phyloP scores from a whole-genome alignment of 2,888 invertebrate genomes.

The Apodemia mormo region DNA sequence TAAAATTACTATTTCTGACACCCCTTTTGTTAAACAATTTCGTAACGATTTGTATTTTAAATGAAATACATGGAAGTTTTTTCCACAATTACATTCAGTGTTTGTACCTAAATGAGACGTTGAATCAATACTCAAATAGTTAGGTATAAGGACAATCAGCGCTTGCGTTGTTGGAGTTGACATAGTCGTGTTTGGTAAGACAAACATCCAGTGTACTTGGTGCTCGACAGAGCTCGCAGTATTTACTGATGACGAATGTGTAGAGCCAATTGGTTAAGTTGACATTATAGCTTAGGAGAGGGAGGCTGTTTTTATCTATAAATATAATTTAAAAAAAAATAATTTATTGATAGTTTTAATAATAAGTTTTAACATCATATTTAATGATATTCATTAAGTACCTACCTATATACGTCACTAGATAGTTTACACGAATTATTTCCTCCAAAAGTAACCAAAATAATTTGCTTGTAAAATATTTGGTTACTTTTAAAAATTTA shows the following conservation, averaged over 20 bases:
- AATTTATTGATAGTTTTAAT: too few species aligned
- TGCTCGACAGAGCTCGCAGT: background rate
- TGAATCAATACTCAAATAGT: conserved; percentile 2
- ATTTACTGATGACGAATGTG: conserved; percentile 11
- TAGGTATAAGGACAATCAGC: background rate
- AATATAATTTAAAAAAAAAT: too few species aligned
- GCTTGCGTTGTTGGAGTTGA: background rate
- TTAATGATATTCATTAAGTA: too few species aligned
- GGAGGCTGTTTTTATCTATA: background rate
- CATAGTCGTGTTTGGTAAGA: conserved; percentile 2
- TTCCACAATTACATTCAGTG: background rate
- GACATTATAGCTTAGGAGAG: background rate
- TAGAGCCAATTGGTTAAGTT: background rate
- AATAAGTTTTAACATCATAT: too few species aligned
- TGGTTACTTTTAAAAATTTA: too few species aligned
- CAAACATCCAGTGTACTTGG: conserved; percentile 3
- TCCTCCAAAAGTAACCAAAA: too few species aligned
- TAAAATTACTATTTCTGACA: too few species aligned
- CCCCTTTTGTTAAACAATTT: too few species aligned
- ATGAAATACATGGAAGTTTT: background rate
- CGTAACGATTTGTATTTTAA: too few species aligned
- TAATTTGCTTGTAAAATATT: too few species aligned
- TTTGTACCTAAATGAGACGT: background rate
- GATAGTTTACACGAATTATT: too few species aligned
- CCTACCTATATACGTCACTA: too few species aligned